Evolutionary conservation across 2,888 invertebrate genomes (phyloP).

Genomic region (Tanypteryx hageni): DNA sequence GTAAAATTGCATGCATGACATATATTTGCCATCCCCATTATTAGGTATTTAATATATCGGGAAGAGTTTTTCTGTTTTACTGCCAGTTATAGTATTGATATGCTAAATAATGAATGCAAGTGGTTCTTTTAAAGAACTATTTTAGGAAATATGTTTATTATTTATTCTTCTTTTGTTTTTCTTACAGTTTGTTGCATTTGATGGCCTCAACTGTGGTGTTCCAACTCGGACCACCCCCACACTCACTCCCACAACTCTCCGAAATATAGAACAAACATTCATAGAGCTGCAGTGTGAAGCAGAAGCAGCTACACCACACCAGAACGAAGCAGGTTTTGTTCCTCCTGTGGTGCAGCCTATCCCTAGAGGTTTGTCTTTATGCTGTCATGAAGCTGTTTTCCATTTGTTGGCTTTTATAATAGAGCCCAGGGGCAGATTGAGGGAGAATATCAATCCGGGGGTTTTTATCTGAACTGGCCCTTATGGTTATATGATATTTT

Average conservation of each 20-base stretch:
- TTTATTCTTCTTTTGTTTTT: slow-evolving; percentile 70
- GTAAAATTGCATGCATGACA: too few relatives aligned
- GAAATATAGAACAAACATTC: slow-evolving; percentile 93
- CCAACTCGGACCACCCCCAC: slow-evolving; percentile 96
- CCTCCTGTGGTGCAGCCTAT: slow-evolving; percentile 83
- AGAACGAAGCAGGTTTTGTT: slow-evolving; percentile 95
- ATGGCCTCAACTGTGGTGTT: slow-evolving; percentile 91
- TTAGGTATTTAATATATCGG: too few relatives aligned
- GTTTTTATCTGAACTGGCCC: too few relatives aligned
- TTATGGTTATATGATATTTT: too few relatives aligned
- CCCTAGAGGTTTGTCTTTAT: slow-evolving; percentile 21
- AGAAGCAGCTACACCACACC: slow-evolving; percentile 79
- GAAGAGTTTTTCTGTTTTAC: too few relatives aligned
- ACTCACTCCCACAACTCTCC: slow-evolving; percentile 94
- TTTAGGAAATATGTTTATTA: background rate
- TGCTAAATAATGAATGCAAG: too few relatives aligned
- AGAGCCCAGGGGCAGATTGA: too few relatives aligned
- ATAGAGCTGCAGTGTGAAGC: slow-evolving; percentile 89
- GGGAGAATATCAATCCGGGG: too few relatives aligned
- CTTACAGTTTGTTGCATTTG: slow-evolving; percentile 88
- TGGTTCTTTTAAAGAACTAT: background rate
- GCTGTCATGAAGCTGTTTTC: background rate
- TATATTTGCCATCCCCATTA: too few relatives aligned
- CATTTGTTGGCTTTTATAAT: too few relatives aligned
- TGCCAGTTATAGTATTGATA: too few relatives aligned